Base-by-base conservation (phyloP, 2,888 invertebrate species). In the Charanyca ferruginea region DNA sequence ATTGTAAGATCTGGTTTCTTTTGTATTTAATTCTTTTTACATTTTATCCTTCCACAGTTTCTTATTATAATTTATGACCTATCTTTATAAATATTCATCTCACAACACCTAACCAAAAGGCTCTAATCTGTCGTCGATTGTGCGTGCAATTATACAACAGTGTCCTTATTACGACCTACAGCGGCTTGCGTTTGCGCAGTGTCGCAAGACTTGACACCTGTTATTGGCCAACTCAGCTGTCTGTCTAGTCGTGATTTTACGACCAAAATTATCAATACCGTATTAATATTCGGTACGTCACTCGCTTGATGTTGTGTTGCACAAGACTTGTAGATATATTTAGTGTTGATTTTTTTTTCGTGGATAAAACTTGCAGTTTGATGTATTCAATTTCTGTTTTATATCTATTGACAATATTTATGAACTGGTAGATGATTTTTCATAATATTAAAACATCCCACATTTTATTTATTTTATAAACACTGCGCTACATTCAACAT, bases 141-240 rank as follows among this genome's bases (percentile, higher is more conserved):
- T 73, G 58, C 66, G 60, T 73, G 67, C 49, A 73, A 78, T 78
- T 74, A 81, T 81, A 80, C 70, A 78, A 66, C 68, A 66, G 71
- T 81, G 84, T 85, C 77, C 83, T 78, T 85, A 83, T 79, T 81
- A 66, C 63, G 48, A 52, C 54, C 53, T 63, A 66, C 66, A 49
- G 73, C 67, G 58, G 76, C 62, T 69, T 61, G 59, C 67, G 68
- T 72, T 77, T 72, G 83, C 71, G 75, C 74, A 70, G 66, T 84
- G 81, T 80, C 70, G 85, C 80, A 87, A 87, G 63, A 85, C 85
- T 74, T 81, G 84, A 89, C 85, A 85, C 87, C 83, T 77, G 74
- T 87, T 79, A 69, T 77, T 90, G 79, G 79, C 77, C 83, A 88
- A 91, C 85, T 57, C 70, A 89, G 85, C 85, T 85, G 90, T 87